A percentile compares a stretch with the other conserved stretches of the same genome.
Evolutionary conservation across 2,888 invertebrate genomes (phyloP).

Genomic region (Sialis fuliginosa): DNA sequence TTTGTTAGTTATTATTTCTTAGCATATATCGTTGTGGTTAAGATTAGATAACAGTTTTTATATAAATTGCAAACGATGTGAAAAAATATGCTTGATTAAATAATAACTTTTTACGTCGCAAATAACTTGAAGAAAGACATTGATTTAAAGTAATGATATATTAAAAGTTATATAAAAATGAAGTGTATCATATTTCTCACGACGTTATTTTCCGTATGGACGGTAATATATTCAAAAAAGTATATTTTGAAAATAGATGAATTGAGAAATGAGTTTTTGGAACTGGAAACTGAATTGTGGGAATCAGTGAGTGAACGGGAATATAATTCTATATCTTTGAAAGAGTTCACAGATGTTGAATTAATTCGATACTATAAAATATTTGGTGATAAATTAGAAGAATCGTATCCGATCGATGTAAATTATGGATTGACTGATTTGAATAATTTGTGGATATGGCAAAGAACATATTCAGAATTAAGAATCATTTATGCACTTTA

Average conservation of each 20-base stretch:
- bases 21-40: no score
- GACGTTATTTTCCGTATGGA: no score
- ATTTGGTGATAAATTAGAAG: constrained; percentile 15
- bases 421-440: constrained; percentile 13
- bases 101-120: no score
- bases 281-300: constrained; percentile 35
- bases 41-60: no score
- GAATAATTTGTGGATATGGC: constrained; percentile 41
- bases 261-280: constrained; percentile 37
- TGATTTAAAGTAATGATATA: no score
- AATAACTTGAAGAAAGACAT: no score
- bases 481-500: constrained; percentile 46
- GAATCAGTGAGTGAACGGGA: constrained; percentile 17
- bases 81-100: no score
- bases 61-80: no score
- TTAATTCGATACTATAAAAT: background rate
- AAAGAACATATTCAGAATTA: constrained; percentile 38
- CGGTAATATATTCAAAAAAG: no score
- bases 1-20: no score
- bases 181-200: no score
- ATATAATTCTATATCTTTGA: constrained; percentile 14
- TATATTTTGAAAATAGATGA: constrained; percentile 28
- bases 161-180: no score
- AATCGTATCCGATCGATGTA: constrained; percentile 13
- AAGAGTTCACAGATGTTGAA: background rate